phyloP scores from a whole-genome alignment of 2,797 vertebrate genomes.

The Mormyrus hasselquistii region DNA sequence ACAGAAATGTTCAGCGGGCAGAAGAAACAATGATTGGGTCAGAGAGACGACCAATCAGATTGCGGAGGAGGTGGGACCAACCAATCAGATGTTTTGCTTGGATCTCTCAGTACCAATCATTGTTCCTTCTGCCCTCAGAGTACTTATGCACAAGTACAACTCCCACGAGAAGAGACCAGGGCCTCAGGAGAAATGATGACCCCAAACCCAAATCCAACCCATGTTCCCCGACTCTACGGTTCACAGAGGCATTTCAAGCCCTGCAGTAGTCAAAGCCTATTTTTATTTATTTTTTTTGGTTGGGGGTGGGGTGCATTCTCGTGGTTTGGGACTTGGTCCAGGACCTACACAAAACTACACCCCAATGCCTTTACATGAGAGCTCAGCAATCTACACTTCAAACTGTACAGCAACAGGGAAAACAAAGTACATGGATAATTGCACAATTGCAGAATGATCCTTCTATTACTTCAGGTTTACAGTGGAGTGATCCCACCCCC shows the following conservation, averaged over 20 bases:
- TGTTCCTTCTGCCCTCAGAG: background rate
- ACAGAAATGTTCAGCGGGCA: background rate
- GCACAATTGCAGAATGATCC: background rate
- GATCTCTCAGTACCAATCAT: background rate
- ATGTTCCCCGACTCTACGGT: background rate
- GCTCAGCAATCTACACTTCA: background rate
- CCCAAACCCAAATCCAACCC: background rate
- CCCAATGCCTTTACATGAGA: background rate
- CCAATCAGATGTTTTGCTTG: background rate
- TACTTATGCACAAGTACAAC: background rate
- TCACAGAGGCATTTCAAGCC: background rate
- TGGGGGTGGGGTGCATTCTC: background rate
- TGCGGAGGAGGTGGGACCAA: background rate
- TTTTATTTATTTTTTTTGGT: background rate
- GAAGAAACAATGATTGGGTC: background rate
- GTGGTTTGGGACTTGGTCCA: background rate
- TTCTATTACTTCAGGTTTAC: conserved; percentile 9
- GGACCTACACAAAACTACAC: background rate
- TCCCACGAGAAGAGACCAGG: background rate
- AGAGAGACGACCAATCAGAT: background rate
- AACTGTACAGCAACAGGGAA: background rate
- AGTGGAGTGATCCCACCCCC: conserved; percentile 9
- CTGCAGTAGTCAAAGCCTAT: background rate
- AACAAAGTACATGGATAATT: background rate
- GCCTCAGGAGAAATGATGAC: background rate